Percentiles rank a stretch among this genome's conserved stretches.
Conservation (phyloP, 2,797 vertebrate species). For the Brotula barbata region DNA sequence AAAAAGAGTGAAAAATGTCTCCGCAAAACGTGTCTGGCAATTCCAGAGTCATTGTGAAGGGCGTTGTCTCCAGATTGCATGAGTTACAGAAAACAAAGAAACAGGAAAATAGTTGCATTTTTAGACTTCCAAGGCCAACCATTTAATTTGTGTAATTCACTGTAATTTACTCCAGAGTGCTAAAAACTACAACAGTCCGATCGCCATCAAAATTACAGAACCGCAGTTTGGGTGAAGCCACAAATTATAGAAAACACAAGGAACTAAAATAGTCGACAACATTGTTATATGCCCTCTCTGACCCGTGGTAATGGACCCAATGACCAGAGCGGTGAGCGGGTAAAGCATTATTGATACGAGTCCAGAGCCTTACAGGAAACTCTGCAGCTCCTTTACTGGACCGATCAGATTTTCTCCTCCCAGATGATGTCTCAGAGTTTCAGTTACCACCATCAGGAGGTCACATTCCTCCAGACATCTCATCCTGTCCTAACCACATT, state of each 20-base stretch:
- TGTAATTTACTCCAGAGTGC: conserved; percentile 75
- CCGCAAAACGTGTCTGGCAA: conserved; percentile 44
- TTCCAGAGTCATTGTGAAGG: conserved; percentile 45
- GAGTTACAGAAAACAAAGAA: conserved; percentile 64
- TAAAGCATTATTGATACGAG: conserved; percentile 54
- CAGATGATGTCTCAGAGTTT: conserved; percentile 36
- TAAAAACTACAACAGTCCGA: conserved; percentile 70
- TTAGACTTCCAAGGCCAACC: conserved; percentile 67
- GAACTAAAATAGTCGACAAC: conserved; percentile 73
- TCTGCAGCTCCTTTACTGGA: conserved; percentile 55
- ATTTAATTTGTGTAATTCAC: conserved; percentile 76
- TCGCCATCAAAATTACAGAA: conserved; percentile 74
- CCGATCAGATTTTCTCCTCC: conserved; percentile 75
- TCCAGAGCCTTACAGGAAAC: conserved; percentile 66
- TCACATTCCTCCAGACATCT: conserved; percentile 39
- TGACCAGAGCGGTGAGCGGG: conserved; percentile 9
- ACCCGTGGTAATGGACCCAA: conserved; percentile 50
- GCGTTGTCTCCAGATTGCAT: conserved; percentile 54
- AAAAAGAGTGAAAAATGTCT: conserved; percentile 53
- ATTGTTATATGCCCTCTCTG: conserved; percentile 67
- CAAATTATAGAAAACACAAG: conserved; percentile 75
- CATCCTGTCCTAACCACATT: conserved; percentile 11
- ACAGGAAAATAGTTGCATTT: conserved; percentile 59
- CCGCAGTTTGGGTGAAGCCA: conserved; percentile 64
- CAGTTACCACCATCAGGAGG: conserved; percentile 28